Percentiles rank a stretch among this genome's conserved stretches.
Evolutionary conservation across 2,888 invertebrate species (phyloP).

Genomic region (Hecatera dysodea): DNA sequence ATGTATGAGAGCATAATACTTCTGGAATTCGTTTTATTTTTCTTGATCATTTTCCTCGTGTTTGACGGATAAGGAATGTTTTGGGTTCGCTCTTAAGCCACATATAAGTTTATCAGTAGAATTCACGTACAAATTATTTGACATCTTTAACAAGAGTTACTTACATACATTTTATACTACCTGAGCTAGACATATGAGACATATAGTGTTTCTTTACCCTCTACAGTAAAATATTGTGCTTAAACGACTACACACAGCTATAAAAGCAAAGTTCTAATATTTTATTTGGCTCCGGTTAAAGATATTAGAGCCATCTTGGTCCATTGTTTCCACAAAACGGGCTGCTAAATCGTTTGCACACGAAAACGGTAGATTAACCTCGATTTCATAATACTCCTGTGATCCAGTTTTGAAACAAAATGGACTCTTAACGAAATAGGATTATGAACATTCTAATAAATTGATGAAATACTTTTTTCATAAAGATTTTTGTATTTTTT

Average conservation of each 20-base stretch:
- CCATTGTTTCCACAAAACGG: slow-evolving; percentile 60
- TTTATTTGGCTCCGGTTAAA: slow-evolving; percentile 52
- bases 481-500: background rate
- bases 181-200: background rate
- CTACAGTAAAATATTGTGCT: background rate
- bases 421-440: slow-evolving; percentile 34
- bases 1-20: slow-evolving; percentile 49
- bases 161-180: background rate
- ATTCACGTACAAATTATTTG: background rate
- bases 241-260: slow-evolving; percentile 1
- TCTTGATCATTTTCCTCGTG: slow-evolving; percentile 54
- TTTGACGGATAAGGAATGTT: slow-evolving; percentile 5
- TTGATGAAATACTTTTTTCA: slow-evolving; percentile 14
- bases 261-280: slow-evolving; percentile 30
- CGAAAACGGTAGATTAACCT: slow-evolving; percentile 69
- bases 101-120: too few relatives aligned
- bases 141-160: background rate
- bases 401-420: slow-evolving; percentile 59
- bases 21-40: slow-evolving; percentile 51
- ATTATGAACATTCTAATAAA: slow-evolving; percentile 45
- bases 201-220: background rate
- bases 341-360: slow-evolving; percentile 61
- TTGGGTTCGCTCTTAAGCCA: slow-evolving; percentile 14
- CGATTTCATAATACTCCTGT: slow-evolving; percentile 61
- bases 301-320: slow-evolving; percentile 48